Base-by-base conservation (phyloP, 2,888 invertebrate genomes). In the Cybosia mesomella region DNA sequence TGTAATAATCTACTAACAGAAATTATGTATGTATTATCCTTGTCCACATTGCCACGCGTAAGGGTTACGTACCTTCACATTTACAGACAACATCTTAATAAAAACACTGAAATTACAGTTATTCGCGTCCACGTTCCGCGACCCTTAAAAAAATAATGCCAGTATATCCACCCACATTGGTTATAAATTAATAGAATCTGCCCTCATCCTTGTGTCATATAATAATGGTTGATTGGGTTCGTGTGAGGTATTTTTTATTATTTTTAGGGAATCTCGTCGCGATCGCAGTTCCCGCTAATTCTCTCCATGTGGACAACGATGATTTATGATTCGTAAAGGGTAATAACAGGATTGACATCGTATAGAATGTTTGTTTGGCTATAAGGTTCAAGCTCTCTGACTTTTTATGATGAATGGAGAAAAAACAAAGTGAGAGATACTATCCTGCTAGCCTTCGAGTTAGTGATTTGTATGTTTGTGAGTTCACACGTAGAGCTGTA, bases 101-200 rank as follows among this genome's bases (percentile, higher is more conserved):
- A 91, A 90, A 91, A 91, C 80, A 73, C 82, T 84, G 70, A 91
- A 91, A 92, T 93, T 85, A 92, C 91, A 86, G 93, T 91, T 88
- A 90, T 92, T 75, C 81, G 73, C 76, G 85, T 78, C 77, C 85
- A 86, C 82, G 85, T 87, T 89, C 80, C 84, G 86, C 85, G 88
- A 89, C 82, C 85, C 82, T 85, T 87, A 90, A 89, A 91, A 68
- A 91, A 90, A 89, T 94, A 94, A 95, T 95, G 86, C 89, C 90
- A 91, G 92, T 88, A 80, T 94, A 94, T 91, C 94, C 95, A 93
- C 94, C 95, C 95, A 94, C 95, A 94, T 94, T 89, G 94, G 92
- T 89, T 91, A 94, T 94, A 95, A 95, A 95, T 94, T 95, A 95
- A 94, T 94, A 94, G 92, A 92, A 91, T 91, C 89, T 90, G 87